A percentile compares a stretch with the other conserved stretches of the same genome.
Conservation (phyloP, 2,888 invertebrate genomes). For the Malthinus flaveolus region DNA sequence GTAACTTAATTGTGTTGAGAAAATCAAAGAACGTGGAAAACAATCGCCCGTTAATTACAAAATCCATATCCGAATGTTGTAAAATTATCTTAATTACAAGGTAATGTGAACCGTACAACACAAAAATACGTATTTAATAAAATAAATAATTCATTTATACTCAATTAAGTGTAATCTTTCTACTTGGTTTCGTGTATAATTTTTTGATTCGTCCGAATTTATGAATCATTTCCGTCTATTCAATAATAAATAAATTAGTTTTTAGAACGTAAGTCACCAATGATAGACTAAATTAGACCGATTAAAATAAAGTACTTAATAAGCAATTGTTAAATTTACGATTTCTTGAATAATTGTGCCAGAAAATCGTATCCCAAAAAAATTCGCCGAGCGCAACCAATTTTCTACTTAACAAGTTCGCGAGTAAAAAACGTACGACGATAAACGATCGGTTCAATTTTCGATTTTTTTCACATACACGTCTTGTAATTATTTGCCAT, state of each 20-base stretch:
- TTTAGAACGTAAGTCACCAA: slow-evolving; percentile 35
- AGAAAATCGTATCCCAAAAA: not conserved
- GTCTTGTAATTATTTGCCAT: slow-evolving; percentile 20
- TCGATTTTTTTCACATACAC: slow-evolving; percentile 20
- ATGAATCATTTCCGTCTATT: slow-evolving; percentile 44
- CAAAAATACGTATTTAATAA: slow-evolving; percentile 15
- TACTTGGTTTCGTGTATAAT: slow-evolving; percentile 31
- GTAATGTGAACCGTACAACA: slow-evolving; percentile 17
- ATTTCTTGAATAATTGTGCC: slow-evolving; percentile 2
- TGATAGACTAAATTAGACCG: slow-evolving; percentile 28
- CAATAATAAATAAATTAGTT: slow-evolving; percentile 40
- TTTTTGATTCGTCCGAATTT: slow-evolving; percentile 31
- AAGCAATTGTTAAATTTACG: slow-evolving; percentile 22
- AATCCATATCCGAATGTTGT: slow-evolving; percentile 29
- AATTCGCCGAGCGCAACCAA: not conserved
- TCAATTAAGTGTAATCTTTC: slow-evolving; percentile 18
- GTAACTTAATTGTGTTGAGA: slow-evolving; percentile 27
- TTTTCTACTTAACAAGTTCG: too few species aligned
- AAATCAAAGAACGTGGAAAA: slow-evolving; percentile 25
- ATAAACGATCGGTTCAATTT: slow-evolving; percentile 18
- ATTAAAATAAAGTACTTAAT: slow-evolving; percentile 23
- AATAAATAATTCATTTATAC: slow-evolving; percentile 25
- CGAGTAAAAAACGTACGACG: not conserved
- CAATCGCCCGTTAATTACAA: slow-evolving; percentile 27
- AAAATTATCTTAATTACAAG: slow-evolving; percentile 26